Evolutionary conservation across 2,888 invertebrate species (phyloP), one percentile per base, ranked within the genome.

Genomic region (Chrysotoxum bicinctum): DNA sequence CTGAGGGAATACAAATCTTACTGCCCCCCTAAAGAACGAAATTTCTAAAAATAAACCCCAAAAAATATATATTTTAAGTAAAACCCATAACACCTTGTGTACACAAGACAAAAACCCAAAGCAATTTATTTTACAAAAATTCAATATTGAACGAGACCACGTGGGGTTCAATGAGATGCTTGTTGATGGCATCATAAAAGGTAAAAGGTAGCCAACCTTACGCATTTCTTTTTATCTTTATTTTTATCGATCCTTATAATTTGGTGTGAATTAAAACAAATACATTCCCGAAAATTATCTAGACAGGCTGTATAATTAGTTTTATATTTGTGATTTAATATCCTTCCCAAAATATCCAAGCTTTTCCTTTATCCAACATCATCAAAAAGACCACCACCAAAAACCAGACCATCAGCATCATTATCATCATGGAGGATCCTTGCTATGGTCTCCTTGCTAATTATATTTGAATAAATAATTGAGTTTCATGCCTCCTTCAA

Each of bases 391-490:
- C 37, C 21, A 14, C n/a, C 21, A 23, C 12, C 50, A 50, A 7
- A 4, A 54, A 30, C 12, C 54, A 9, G 1, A 50, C 21, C 50
- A 3, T 19, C 50, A 50, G 23, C 8, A 12, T 48, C 2, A 23
- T 45, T 26, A 26, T 23, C 52, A 0, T 35, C 56, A 56, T 35
- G 19, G 32, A 56, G 3, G 12, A 56, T 35, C 32, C 56, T 56
- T 19, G 19, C 19, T 19, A 26, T 3, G 23, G 50, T 50, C 50
- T 19, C 6, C 32, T 32, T 32, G 19, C 32, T 56, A 19, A 35
- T 30, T 30, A 12, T 56, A 56, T 56, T 56, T 56, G 56, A 56
- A 56, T 56, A 56, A 35, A 56, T 56, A 56, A 56, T 32, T 56
- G 16, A 35, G 32, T 35, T 56, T 56, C 7, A 19, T 12, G 19